phyloP scores from a whole-genome alignment of 2,888 invertebrate species.

The Linyphia triangularis region DNA sequence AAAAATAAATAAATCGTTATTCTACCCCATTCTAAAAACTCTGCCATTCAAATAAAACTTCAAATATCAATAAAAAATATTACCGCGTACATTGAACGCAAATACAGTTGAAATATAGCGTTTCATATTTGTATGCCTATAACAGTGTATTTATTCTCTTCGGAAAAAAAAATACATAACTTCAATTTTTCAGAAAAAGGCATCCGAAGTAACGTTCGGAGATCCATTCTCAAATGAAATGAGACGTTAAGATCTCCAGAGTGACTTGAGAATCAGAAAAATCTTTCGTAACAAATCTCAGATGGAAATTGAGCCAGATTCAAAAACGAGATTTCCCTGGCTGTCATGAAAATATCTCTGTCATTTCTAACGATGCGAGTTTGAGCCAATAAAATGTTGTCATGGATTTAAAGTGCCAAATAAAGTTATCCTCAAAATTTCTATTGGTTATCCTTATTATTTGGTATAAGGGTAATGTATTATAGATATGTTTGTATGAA shows the following conservation, averaged over 20 bases:
- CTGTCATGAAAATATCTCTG: conserved; percentile 5
- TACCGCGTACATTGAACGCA: too few relatives aligned
- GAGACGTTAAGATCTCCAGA: neutral
- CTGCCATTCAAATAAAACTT: too few relatives aligned
- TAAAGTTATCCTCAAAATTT: conserved; percentile 19
- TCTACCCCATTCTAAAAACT: too few relatives aligned
- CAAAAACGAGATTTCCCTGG: neutral
- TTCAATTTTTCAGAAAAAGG: neutral
- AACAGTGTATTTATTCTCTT: too few relatives aligned
- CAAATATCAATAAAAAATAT: too few relatives aligned
- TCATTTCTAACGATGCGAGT: neutral
- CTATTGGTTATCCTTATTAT: neutral
- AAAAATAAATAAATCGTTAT: too few relatives aligned
- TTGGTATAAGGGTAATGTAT: neutral
- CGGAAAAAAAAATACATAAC: too few relatives aligned
- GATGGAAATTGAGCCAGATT: neutral
- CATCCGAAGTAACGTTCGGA: neutral
- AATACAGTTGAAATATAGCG: too few relatives aligned
- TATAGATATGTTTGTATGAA: neutral
- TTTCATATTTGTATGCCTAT: too few relatives aligned
- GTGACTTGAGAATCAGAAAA: neutral
- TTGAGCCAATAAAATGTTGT: conserved; percentile 10
- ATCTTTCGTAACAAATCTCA: conserved; percentile 17
- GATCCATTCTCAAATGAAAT: neutral
- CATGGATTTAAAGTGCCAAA: conserved; percentile 6